Evolutionary conservation across 1,140 invertebrate species (phyloP).

Genomic region (Prorops nasuta): DNA sequence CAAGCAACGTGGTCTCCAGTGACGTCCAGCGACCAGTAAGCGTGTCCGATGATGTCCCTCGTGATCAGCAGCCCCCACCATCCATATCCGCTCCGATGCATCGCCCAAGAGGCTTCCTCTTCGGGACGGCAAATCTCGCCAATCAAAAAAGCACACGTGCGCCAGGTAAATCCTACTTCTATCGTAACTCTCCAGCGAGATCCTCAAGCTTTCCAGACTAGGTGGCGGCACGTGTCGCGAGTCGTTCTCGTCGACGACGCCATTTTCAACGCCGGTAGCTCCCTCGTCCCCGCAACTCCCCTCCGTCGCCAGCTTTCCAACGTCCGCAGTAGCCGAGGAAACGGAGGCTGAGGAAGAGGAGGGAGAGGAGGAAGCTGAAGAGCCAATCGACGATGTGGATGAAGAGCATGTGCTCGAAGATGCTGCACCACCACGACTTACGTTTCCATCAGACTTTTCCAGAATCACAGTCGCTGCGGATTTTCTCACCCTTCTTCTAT

Average conservation of each 20-base stretch:
- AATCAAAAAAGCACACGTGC: conserved; percentile 53
- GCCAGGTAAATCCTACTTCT: conserved; percentile 55
- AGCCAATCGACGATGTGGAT: no score
- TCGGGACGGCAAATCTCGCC: conserved; percentile 53
- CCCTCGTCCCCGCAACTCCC: conserved; percentile 11
- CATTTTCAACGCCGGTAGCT: background rate
- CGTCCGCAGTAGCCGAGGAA: conserved; percentile 21
- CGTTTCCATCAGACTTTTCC: background rate
- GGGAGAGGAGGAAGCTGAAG: conserved; percentile 10
- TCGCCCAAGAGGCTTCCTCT: conserved; percentile 10
- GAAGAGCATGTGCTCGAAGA: no score
- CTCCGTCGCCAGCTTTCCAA: conserved; percentile 18
- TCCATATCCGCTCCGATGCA: conserved; percentile 49
- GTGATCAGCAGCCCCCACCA: conserved; percentile 56
- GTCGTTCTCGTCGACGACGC: background rate
- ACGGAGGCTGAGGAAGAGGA: conserved; percentile 19
- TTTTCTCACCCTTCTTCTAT: background rate
- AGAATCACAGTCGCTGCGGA: no score
- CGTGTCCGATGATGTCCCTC: conserved; percentile 56
- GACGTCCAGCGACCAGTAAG: conserved; percentile 53
- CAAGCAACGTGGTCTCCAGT: conserved; percentile 56
- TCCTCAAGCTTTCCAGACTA: conserved; percentile 31
- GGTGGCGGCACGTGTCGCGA: conserved; percentile 6
- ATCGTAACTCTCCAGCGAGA: conserved; percentile 43
- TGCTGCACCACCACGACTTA: background rate